Percentiles rank a stretch among this genome's conserved stretches.
Conservation (phyloP, 2,113 vertebrate species). For the Etheostoma spectabile region DNA sequence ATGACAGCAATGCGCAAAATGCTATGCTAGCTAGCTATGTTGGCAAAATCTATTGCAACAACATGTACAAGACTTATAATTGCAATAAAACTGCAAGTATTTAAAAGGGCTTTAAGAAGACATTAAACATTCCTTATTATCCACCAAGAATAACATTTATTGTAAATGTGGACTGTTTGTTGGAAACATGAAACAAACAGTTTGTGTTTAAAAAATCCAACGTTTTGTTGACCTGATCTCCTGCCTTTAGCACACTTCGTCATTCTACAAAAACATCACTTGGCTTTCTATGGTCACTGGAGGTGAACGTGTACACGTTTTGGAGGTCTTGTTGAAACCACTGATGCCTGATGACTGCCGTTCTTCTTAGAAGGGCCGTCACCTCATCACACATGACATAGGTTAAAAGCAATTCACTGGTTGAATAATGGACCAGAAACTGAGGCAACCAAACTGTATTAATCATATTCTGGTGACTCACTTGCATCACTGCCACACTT, state of each 20-base stretch:
- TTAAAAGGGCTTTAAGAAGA: background rate
- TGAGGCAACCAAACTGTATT: conserved; percentile 24
- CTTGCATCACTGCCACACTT: conserved; percentile 28
- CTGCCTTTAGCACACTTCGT: background rate
- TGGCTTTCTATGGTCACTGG: background rate
- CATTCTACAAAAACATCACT: background rate
- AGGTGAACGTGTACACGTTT: background rate
- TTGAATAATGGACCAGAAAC: conserved; percentile 19
- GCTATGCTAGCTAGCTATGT: background rate
- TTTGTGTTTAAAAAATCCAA: background rate
- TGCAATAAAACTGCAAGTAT: no score
- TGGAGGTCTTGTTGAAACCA: no score
- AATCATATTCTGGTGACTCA: conserved; percentile 63
- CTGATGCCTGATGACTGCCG: background rate
- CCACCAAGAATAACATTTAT: background rate
- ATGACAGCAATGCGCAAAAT: background rate
- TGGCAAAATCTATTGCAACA: background rate
- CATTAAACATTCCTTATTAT: background rate
- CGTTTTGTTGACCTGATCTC: background rate
- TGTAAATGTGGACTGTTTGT: background rate
- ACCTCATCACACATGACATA: conserved; percentile 1
- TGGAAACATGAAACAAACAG: background rate
- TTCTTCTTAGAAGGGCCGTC: background rate
- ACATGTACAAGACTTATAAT: no score
- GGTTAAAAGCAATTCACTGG: background rate